phyloP scores from a whole-genome alignment of 1,140 invertebrate genomes.

The Panagrolaimus sp. region DNA sequence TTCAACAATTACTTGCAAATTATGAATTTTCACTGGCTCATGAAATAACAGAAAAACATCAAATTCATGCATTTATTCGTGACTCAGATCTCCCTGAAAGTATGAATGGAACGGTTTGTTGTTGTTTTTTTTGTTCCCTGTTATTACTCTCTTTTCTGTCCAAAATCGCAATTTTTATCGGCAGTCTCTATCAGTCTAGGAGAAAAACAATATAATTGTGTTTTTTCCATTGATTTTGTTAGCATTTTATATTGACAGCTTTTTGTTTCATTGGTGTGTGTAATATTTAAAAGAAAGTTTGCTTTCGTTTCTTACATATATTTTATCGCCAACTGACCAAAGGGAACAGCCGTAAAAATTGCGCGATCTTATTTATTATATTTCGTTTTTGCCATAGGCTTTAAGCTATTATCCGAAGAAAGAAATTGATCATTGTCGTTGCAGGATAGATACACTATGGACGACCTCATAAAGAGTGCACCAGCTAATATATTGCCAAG shows the following conservation, averaged over 20 bases:
- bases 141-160: neutral
- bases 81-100: neutral
- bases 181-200: too few relatives aligned
- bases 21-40: constrained; percentile 2
- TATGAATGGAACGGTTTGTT: constrained; percentile 3
- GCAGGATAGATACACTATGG: constrained; percentile 2
- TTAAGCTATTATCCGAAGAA: neutral
- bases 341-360: neutral
- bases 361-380: neutral
- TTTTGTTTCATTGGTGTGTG: too few relatives aligned
- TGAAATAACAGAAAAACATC: neutral
- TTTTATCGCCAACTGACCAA: neutral
- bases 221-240: too few relatives aligned
- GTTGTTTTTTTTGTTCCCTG: neutral
- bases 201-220: too few relatives aligned
- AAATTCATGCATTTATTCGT: neutral
- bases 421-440: neutral
- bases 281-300: too few relatives aligned
- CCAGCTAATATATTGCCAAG: neutral
- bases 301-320: too few relatives aligned
- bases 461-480: neutral
- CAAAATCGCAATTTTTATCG: too few relatives aligned
- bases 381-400: neutral
- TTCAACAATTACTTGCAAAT: neutral
- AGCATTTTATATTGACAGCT: too few relatives aligned